A percentile compares a stretch with the other conserved stretches of the same genome.
Conservation (phyloP, 1,140 invertebrate genomes). For the Pentalonia nigronervosa region DNA sequence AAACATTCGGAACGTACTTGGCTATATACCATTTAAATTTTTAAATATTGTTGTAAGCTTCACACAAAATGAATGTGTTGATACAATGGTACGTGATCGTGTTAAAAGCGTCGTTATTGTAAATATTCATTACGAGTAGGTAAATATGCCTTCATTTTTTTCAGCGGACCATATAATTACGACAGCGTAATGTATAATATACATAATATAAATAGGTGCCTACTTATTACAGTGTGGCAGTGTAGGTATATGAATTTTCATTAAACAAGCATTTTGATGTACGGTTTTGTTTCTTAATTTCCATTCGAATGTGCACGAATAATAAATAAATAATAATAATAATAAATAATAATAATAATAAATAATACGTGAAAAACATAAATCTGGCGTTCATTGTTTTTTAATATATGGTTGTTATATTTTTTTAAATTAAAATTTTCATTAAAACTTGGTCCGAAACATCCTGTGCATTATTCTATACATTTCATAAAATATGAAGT, state of each 20-base stretch:
- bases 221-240: neutral
- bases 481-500: neutral
- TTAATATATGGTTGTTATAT: neutral
- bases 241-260: neutral
- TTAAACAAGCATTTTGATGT: neutral
- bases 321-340: too few species aligned
- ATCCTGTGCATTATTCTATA: neutral
- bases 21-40: neutral
- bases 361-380: neutral
- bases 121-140: constrained; percentile 17
- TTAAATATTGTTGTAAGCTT: neutral
- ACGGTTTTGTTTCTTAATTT: neutral
- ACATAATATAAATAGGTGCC: neutral
- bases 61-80: neutral
- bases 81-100: neutral
- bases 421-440: neutral
- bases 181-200: neutral
- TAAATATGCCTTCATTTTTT: neutral
- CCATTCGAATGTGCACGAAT: neutral
- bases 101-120: constrained; percentile 4
- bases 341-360: too few species aligned
- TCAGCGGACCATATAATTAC: neutral
- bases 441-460: neutral
- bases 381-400: neutral
- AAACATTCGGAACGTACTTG: neutral